Conservation (phyloP, 2,797 vertebrate species). For the Ataeniobius toweri region DNA sequence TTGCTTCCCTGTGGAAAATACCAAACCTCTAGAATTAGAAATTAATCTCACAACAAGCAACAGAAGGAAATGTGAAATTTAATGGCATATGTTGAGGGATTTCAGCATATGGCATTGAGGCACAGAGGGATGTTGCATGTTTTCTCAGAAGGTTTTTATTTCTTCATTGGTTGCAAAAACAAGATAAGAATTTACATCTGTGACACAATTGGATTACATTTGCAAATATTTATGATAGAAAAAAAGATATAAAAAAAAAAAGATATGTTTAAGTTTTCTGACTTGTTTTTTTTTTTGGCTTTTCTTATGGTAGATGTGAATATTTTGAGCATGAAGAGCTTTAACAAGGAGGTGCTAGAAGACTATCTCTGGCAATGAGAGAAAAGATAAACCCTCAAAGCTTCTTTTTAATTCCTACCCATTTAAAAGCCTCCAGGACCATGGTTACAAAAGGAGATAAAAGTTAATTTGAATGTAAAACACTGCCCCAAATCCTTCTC, state of each 20-base stretch:
- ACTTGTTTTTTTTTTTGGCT: background rate
- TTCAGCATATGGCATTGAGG: slow-evolving; percentile 19
- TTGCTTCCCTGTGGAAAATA: slow-evolving; percentile 5
- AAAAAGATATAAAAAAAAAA: background rate
- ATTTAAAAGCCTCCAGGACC: slow-evolving; percentile 23
- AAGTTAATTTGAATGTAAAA: slow-evolving; percentile 46
- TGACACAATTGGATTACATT: background rate
- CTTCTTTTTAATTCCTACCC: slow-evolving; percentile 4
- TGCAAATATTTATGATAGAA: background rate
- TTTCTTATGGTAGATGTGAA: background rate
- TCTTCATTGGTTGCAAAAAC: slow-evolving; percentile 2
- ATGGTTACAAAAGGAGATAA: slow-evolving; percentile 20
- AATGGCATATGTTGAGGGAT: slow-evolving; percentile 28
- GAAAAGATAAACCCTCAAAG: slow-evolving; percentile 9
- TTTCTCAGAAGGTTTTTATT: background rate
- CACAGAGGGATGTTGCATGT: slow-evolving; percentile 7
- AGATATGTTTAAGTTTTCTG: background rate
- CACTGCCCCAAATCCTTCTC: slow-evolving; percentile 33
- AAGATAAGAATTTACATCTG: background rate
- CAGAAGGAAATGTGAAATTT: slow-evolving; percentile 9
- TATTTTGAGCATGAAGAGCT: slow-evolving; percentile 19
- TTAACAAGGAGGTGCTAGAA: slow-evolving; percentile 1
- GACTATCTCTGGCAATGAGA: background rate
- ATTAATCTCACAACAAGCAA: slow-evolving; percentile 26
- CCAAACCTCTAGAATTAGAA: slow-evolving; percentile 26